Evolutionary conservation across 2,113 vertebrate genomes (phyloP).

Genomic region (Oreochromis spilurus): DNA sequence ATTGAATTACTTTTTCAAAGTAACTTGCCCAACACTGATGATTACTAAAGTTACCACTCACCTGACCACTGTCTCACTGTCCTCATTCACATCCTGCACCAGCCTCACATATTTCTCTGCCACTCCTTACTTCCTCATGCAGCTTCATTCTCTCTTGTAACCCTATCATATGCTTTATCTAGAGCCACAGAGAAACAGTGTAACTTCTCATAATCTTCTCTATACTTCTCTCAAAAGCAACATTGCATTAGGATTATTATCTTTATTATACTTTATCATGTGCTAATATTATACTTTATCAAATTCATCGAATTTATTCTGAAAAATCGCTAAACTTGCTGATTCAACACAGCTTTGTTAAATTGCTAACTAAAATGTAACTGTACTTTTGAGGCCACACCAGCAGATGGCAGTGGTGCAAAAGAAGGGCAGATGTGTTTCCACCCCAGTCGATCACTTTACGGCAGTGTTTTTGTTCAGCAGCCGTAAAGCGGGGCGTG

Average conservation of each 20-base stretch:
- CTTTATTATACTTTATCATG: background rate
- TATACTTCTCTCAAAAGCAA: background rate
- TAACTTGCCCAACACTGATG: no score
- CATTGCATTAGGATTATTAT: background rate
- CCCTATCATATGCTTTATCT: background rate
- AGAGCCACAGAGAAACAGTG: background rate
- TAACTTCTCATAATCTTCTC: background rate
- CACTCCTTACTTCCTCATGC: background rate
- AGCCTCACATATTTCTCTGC: fast-evolving
- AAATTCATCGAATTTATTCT: fast-evolving
- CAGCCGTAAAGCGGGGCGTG: slow-evolving; percentile 44
- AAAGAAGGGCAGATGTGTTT: background rate
- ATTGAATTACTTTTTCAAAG: no score
- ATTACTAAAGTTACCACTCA: fast-evolving
- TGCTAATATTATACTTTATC: background rate
- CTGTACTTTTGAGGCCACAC: background rate
- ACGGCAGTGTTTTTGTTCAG: background rate
- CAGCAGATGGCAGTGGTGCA: background rate
- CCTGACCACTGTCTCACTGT: background rate
- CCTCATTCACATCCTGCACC: background rate
- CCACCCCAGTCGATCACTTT: background rate
- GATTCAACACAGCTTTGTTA: background rate
- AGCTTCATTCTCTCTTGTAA: background rate
- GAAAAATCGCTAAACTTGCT: background rate
- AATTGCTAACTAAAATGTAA: background rate